Evolutionary conservation across 2,797 vertebrate species (phyloP), one percentile per base, ranked within the genome.

Genomic region (Staurois parvus): DNA sequence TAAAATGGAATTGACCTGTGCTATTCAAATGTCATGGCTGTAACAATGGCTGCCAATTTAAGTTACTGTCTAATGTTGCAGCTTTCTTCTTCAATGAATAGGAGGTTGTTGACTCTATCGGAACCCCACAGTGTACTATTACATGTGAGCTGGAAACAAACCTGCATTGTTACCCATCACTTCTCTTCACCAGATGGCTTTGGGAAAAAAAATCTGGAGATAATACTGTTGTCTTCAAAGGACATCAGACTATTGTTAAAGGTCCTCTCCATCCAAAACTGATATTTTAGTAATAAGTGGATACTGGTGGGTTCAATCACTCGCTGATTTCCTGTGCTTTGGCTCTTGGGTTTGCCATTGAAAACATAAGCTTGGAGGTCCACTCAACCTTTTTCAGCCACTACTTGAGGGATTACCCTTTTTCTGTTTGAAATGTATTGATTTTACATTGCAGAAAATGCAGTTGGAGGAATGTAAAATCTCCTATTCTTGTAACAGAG

Each of bases 1-100:
- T 81, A 81, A 81, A 56, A 56, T 28, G 79, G 48, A 72, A 40
- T 40, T 72, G 68, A 59, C 19, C 68, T 70, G 9, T 13, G 42
- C 19, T 70, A 1, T 52, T 26, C 62, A 45, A 70, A 79, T 12
- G 42, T 40, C 26, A 21, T 10, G 32, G 19, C 70, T 21, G 19
- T 32, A 70, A 40, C 8, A 21, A 5, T 70, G 48, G 19, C 4
- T 72, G 68, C 37, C 79, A 70, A 24, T 72, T 48, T 17, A 68
- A 34, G 13, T 45, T 64, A 29, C 70, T 81, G 79, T 72, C 67
- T 64, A n/a, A 64, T 64, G 59, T 26, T 24, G 7, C 59, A 64
- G 59, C 59, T 59, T 72, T 70, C n/a, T 8, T 28, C 48, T 3
- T 45, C 30, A 64, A 64, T 72, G 24, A 70, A 72, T 81, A 68